Conservation (phyloP, 1,140 invertebrate genomes). For the Zaprionus nigranus region DNA sequence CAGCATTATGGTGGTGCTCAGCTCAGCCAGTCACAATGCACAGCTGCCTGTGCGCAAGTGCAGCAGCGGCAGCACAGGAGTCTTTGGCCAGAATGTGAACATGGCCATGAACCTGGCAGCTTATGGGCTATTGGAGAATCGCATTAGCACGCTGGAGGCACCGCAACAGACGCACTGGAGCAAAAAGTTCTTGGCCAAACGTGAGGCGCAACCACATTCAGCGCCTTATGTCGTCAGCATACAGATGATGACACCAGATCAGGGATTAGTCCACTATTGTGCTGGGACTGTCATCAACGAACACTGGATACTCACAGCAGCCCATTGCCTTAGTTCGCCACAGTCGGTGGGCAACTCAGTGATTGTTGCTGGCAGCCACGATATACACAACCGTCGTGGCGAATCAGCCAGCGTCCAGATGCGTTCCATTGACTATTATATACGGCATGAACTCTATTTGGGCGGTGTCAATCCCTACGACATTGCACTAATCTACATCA, state of each 20-base stretch:
- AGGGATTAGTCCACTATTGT: conserved; percentile 78
- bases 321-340: conserved; percentile 73
- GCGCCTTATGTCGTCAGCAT: conserved; percentile 84
- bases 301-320: conserved; percentile 81
- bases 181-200: conserved; percentile 77
- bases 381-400: conserved; percentile 61
- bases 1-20: conserved; percentile 78
- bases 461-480: conserved; percentile 85
- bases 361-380: conserved; percentile 79
- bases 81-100: conserved; percentile 1
- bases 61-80: conserved; percentile 34
- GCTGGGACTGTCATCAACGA: conserved; percentile 81
- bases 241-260: conserved; percentile 73
- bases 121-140: conserved; percentile 72
- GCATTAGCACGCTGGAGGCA: conserved; percentile 65
- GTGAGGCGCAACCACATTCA: conserved; percentile 73
- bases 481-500: conserved; percentile 85
- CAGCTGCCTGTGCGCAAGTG: conserved; percentile 68
- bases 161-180: conserved; percentile 69
- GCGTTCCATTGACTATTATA: conserved; percentile 74
- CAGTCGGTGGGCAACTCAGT: conserved; percentile 70
- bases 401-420: conserved; percentile 66
- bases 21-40: conserved; percentile 54
- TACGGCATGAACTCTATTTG: conserved; percentile 73
- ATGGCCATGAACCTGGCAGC: conserved; percentile 63